Percentiles rank a stretch among this genome's conserved stretches.
phyloP scores from a whole-genome alignment of 2,888 invertebrate genomes.

The Flexamia atlantica region DNA sequence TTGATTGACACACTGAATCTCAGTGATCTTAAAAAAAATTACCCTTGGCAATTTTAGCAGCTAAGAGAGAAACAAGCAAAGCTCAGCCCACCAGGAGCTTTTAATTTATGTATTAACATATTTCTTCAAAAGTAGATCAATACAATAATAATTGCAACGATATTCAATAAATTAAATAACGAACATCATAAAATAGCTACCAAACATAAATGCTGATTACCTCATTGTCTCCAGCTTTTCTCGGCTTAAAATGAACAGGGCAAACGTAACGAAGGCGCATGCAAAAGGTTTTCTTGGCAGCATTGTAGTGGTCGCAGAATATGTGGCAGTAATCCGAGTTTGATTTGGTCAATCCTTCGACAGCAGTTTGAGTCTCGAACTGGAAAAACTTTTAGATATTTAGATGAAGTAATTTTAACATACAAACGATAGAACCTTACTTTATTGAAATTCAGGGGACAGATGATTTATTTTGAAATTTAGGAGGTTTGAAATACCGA shows the following conservation, averaged over 20 bases:
- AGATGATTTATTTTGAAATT: too few relatives aligned
- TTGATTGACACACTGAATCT: too few relatives aligned
- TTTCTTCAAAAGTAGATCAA: background rate
- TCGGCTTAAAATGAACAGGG: conserved; percentile 24
- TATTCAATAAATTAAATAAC: too few relatives aligned
- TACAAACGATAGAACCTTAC: too few relatives aligned
- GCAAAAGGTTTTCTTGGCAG: conserved; percentile 19
- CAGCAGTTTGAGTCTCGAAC: conserved; percentile 1
- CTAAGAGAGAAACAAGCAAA: too few relatives aligned
- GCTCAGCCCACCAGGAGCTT: too few relatives aligned
- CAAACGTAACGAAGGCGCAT: conserved; percentile 27
- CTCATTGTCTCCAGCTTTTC: conserved; percentile 35
- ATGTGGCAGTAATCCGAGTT: conserved; percentile 19
- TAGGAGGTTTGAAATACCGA: too few relatives aligned
- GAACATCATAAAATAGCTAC: too few relatives aligned
- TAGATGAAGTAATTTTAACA: background rate
- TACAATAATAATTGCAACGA: too few relatives aligned
- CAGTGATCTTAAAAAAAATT: too few relatives aligned
- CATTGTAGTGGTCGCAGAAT: conserved; percentile 33
- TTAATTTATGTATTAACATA: background rate
- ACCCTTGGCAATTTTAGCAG: too few relatives aligned
- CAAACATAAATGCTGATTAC: background rate
- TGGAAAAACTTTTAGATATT: conserved; percentile 18
- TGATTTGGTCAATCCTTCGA: background rate
- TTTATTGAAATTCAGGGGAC: too few relatives aligned